These are phyloP conservation scores for Adineta ricciae DNA, from an alignment of 2,888 invertebrate species.

Conservation along the genomic window DNA sequence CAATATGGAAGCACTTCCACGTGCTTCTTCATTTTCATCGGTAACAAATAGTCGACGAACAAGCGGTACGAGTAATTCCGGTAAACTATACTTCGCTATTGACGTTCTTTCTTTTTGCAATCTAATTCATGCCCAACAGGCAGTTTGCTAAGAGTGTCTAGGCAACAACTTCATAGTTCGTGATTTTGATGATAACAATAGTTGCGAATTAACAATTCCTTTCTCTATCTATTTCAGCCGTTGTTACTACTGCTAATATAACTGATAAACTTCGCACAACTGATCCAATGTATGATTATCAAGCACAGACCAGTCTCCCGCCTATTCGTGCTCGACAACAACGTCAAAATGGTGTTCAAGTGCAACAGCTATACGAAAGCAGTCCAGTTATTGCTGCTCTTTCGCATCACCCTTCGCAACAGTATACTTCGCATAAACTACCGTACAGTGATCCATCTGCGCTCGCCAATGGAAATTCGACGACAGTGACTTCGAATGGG, in stretches of 20 bases:
- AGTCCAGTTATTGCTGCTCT: background rate
- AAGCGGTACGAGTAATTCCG: too few species aligned
- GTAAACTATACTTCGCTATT: too few species aligned
- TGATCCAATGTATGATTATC: slow-evolving; percentile 10
- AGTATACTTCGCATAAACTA: slow-evolving; percentile 1
- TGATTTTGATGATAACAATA: too few species aligned
- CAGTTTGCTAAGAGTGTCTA: too few species aligned
- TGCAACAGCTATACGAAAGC: slow-evolving; percentile 30
- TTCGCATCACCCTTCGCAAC: background rate
- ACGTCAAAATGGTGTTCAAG: slow-evolving; percentile 25
- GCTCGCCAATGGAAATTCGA: background rate
- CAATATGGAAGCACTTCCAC: too few species aligned
- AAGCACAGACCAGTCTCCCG: background rate
- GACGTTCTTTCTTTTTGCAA: too few species aligned
- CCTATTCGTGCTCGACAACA: slow-evolving; percentile 18
- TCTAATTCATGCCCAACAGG: too few species aligned
- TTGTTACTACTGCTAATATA: background rate
- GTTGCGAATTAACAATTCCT: background rate
- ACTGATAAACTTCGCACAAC: background rate
- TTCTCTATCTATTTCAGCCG: background rate
- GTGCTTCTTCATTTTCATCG: too few species aligned
- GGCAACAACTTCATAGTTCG: too few species aligned
- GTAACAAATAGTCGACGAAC: too few species aligned
- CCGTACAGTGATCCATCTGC: background rate
- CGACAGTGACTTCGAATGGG: background rate